Conservation (phyloP, 2,113 vertebrate genomes). For the Peromyscus polionotus region DNA sequence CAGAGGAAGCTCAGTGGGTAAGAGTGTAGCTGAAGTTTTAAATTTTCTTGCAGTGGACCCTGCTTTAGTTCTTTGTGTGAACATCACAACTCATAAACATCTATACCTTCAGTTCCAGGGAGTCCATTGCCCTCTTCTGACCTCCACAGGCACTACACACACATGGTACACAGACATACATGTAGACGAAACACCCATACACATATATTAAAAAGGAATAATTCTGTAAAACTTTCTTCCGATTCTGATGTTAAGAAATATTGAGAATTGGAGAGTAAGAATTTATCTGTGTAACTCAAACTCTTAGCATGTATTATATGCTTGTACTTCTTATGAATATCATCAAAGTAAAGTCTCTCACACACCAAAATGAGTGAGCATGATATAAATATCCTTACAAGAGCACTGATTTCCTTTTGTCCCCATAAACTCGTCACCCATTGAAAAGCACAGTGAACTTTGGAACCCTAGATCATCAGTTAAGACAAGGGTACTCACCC, state of each 20-base stretch:
- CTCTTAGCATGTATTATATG: neutral
- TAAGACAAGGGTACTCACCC: neutral
- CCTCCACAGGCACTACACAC: neutral
- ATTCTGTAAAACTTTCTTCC: neutral
- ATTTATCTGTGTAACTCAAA: neutral
- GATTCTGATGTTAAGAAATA: neutral
- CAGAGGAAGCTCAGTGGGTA: neutral
- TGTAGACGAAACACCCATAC: neutral
- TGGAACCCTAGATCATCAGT: neutral
- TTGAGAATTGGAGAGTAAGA: constrained; percentile 2
- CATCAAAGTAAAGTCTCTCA: neutral
- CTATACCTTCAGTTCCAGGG: neutral
- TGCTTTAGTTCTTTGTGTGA: neutral
- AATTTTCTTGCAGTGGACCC: neutral
- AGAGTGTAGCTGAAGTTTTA: neutral
- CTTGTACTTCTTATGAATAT: neutral
- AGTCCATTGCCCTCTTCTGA: neutral
- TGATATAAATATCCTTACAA: neutral
- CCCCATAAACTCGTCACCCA: neutral
- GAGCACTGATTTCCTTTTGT: neutral
- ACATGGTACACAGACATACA: neutral
- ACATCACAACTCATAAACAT: neutral
- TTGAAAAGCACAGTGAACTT: neutral
- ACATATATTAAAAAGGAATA: neutral
- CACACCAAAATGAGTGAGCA: neutral